Conservation (phyloP, 1,140 invertebrate species). For the Oryzaephilus surinamensis region DNA sequence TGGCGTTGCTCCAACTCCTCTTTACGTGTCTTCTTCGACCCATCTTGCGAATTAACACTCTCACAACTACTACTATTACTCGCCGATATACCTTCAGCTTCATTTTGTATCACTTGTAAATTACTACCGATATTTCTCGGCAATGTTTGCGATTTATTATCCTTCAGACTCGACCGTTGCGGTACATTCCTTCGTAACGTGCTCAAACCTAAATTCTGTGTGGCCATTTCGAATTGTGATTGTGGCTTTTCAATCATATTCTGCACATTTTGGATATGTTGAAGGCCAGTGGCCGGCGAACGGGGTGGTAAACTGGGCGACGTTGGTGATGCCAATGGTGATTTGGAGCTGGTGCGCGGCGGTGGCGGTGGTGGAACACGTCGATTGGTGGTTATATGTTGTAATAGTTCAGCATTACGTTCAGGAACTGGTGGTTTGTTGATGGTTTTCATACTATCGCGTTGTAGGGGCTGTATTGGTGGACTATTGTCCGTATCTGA, state of each 20-base stretch:
- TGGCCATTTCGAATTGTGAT: constrained; percentile 34
- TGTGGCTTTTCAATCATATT: constrained; percentile 29
- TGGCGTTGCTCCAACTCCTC: constrained; percentile 72
- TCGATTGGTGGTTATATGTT: constrained; percentile 50
- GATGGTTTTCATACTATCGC: constrained; percentile 35
- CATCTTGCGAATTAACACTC: constrained; percentile 66
- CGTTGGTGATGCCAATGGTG: constrained; percentile 69
- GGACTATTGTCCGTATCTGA: constrained; percentile 62
- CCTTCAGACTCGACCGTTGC: constrained; percentile 29
- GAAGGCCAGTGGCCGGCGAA: constrained; percentile 34
- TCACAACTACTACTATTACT: constrained; percentile 60
- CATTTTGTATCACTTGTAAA: constrained; percentile 28
- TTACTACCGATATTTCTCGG: constrained; percentile 33
- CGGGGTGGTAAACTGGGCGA: constrained; percentile 48
- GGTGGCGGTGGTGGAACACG: constrained; percentile 78
- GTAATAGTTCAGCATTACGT: constrained; percentile 58
- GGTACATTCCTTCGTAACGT: constrained; percentile 32
- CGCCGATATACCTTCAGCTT: constrained; percentile 36
- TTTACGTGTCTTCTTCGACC: constrained; percentile 51
- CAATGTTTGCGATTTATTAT: constrained; percentile 31
- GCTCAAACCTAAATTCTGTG: constrained; percentile 31
- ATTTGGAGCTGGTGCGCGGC: constrained; percentile 69
- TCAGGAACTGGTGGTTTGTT: constrained; percentile 67
- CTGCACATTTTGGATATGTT: constrained; percentile 35
- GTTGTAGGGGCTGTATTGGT: constrained; percentile 43